Conservation (phyloP, 2,888 invertebrate species). For the Chrysina gloriosa region DNA sequence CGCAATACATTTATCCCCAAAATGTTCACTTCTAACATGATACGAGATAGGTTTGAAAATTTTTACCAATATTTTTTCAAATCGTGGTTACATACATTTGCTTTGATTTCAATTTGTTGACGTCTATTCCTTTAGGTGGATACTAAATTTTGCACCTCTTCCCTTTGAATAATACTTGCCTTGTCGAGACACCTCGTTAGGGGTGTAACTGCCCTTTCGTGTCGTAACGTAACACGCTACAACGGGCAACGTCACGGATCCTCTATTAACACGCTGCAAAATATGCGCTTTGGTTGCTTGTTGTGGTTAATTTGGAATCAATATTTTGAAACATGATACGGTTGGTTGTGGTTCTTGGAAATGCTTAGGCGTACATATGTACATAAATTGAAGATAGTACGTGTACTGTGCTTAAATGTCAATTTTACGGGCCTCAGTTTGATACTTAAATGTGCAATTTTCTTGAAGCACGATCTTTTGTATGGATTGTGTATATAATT, state of each 20-base stretch:
- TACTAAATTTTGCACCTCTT: neutral
- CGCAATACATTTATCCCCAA: too few species aligned
- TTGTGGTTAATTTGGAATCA: slow-evolving; percentile 29
- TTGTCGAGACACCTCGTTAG: slow-evolving; percentile 6
- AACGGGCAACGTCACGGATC: slow-evolving; percentile 16
- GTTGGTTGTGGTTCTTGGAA: neutral
- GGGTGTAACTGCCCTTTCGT: slow-evolving; percentile 21
- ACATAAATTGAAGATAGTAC: too few species aligned
- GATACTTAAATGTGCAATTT: too few species aligned
- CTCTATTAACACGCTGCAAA: slow-evolving; percentile 26
- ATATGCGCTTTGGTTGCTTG: slow-evolving; percentile 31
- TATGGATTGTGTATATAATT: too few species aligned
- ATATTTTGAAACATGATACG: slow-evolving; percentile 16
- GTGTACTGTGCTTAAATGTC: too few species aligned
- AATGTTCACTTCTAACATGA: too few species aligned
- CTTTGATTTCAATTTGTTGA: neutral
- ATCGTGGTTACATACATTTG: too few species aligned
- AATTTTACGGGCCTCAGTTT: too few species aligned
- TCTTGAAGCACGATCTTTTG: too few species aligned
- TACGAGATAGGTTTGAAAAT: too few species aligned
- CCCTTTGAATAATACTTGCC: neutral
- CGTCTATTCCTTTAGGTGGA: neutral
- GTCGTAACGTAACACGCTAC: slow-evolving; percentile 18
- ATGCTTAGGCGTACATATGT: neutral
- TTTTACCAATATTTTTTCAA: too few species aligned